These are phyloP conservation scores for Drosophila trichaetosa DNA, from an alignment of 2,888 invertebrate genomes.

Conservation along the genomic window DNA sequence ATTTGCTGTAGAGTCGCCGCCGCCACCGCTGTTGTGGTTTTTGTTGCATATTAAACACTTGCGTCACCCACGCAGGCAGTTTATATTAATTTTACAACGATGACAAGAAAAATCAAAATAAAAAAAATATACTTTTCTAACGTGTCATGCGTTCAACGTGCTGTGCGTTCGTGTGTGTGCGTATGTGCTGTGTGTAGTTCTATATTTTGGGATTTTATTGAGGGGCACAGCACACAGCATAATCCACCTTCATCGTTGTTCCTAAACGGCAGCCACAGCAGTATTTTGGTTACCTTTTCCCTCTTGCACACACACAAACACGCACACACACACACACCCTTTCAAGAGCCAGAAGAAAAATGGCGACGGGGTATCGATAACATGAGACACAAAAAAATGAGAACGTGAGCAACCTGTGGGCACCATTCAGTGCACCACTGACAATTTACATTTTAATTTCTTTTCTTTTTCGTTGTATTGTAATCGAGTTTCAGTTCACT, in stretches of 20 bases:
- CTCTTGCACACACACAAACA: conserved; percentile 43
- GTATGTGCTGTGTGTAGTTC: conserved; percentile 13
- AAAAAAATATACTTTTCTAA: conserved; percentile 35
- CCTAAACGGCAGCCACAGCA: conserved; percentile 52
- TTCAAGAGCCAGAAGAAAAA: conserved; percentile 76
- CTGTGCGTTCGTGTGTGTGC: conserved; percentile 15
- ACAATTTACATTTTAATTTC: neutral
- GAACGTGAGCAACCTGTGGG: conserved; percentile 71
- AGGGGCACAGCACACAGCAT: conserved; percentile 22
- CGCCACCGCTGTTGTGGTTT: neutral
- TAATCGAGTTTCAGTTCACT: neutral
- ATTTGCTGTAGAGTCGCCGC: conserved; percentile 34
- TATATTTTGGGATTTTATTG: conserved; percentile 58
- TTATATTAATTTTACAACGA: conserved; percentile 35
- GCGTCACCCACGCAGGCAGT: conserved; percentile 66
- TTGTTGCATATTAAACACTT: conserved; percentile 58
- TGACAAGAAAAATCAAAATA: conserved; percentile 14
- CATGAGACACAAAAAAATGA: conserved; percentile 48
- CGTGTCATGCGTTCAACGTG: conserved; percentile 48
- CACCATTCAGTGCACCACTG: conserved; percentile 13
- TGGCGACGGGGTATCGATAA: conserved; percentile 82
- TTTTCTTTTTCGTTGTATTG: conserved; percentile 1
- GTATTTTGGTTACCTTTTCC: conserved; percentile 76
- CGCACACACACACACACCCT: conserved; percentile 54
- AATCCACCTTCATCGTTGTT: conserved; percentile 40